These are phyloP conservation scores for Agonopterix subpropinquella DNA, from an alignment of 2,888 invertebrate species.

Conservation along the genomic window DNA sequence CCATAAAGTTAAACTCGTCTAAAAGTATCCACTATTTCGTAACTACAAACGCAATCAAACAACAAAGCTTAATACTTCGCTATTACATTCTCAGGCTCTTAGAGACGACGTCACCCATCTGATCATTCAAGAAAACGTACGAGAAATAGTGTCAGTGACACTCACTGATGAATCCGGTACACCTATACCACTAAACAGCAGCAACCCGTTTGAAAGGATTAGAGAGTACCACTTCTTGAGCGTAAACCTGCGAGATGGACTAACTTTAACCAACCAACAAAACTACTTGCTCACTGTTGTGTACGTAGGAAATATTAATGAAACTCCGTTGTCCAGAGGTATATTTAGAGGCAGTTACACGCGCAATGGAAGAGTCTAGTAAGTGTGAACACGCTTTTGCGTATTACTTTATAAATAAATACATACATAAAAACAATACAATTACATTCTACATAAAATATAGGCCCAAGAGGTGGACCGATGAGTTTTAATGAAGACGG, in stretches of 20 bases:
- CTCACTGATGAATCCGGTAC: constrained; percentile 23
- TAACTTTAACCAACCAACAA: constrained; percentile 28
- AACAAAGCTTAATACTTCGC: neutral
- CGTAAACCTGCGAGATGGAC: constrained; percentile 42
- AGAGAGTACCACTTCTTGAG: constrained; percentile 45
- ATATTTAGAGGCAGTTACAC: constrained; percentile 59
- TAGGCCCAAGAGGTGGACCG: too few species aligned
- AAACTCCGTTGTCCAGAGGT: constrained; percentile 59
- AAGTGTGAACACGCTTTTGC: constrained; percentile 19
- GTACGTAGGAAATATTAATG: constrained; percentile 62
- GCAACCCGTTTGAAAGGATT: constrained; percentile 34
- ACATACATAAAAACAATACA: neutral
- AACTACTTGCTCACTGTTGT: constrained; percentile 35
- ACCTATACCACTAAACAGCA: constrained; percentile 22
- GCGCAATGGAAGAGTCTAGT: constrained; percentile 44
- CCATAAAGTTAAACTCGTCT: neutral
- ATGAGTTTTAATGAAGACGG: too few species aligned
- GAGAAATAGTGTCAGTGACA: constrained; percentile 31
- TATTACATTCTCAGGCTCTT: constrained; percentile 34
- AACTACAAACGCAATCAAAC: neutral
- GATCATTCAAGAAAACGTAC: constrained; percentile 57
- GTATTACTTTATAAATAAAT: neutral
- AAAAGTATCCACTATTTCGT: too few species aligned
- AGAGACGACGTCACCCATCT: constrained; percentile 30
- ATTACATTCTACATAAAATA: too few species aligned